Base-by-base conservation (phyloP, 2,888 invertebrate species). In the Sarcophaga subvicina region DNA sequence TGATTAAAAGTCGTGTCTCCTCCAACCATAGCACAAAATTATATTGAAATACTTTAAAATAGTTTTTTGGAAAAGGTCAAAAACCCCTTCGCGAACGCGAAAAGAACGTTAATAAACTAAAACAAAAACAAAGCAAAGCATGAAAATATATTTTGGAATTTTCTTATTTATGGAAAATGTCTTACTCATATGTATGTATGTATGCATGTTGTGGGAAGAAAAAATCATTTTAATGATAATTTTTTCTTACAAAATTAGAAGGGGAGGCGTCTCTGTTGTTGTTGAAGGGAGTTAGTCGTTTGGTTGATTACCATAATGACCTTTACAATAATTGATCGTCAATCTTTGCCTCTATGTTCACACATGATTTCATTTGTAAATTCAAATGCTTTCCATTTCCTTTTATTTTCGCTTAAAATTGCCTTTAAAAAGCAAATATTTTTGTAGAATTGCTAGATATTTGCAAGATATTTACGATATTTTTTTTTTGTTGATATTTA, bases 1-100 rank as follows among this genome's bases (percentile, higher is more conserved):
- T 86, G 86, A 86, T 86, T 83, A 83, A 37, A 37, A 80, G 76
- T 84, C 80, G 84, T 84, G 80, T 84, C 67, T 67, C 62, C 27
- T 20, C 14, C 25, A 63, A 37, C 37, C 37, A 37, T 10, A 10
- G 37, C 10, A 54, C 17, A 54, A 54, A 54, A 54, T 54, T 54
- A 14, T 54, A 2, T 14, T 54, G 17, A 54, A 54, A 54, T 14
- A 54, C 14, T 54, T 12, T 62, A 22, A 60, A 78, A 78, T 78
- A 72, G 49, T 60, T 54, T 14, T 14, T 14, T 54, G 54, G 60
- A 78, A 83, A 67, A 83, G 67, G 73, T 80, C 77, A 85, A 81
- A 77, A 78, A 82, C 63, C 37, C 37, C 85, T 59, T 10, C 60
- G 17, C 60, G 11, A 62, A 63, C 8, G 37, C 37, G 1, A 72